Evolutionary conservation across 1,140 invertebrate genomes (phyloP), one percentile per base, ranked within the genome.

Genomic region (Drosophila saltans): DNA sequence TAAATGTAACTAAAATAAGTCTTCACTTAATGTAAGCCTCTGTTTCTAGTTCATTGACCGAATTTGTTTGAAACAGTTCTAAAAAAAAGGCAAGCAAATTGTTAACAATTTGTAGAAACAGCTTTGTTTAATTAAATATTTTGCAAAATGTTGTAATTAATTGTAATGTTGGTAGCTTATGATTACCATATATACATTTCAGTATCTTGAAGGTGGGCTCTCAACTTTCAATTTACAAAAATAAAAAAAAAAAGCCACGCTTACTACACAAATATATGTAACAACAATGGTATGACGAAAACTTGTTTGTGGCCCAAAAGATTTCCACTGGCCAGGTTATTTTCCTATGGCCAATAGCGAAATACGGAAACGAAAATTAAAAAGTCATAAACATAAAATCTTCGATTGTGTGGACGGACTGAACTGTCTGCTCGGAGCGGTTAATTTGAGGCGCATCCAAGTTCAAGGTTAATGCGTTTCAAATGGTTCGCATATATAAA

Each of bases 401-500:
- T 52, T 52, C 45, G 45, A 52, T 52, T 45, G 43, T 1, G 43
- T 16, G 16, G 16, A 16, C 16, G 16, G 16, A 16, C 16, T 16
- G 16, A 16, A 16, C 16, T 16, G 43, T 6, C 43, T 24, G 9
- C 21, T 40, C 52, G 2, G 33, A 40, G 33, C 33, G 57, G 45
- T 8, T 52, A 52, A 52, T 26, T 30, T 16, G 28, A 60, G 33
- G 33, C 61, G 41, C 40, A 33, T 56, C 63, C 70, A 80, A 78
- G 78, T 80, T 80, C 78, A 80, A 80, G 78, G 78, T 26, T 66
- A 69, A 39, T 28, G 40, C 64, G 57, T 59, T 21, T 58, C 45
- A 69, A 69, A 65, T 57, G 30, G 69, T 58, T 68, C 30, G 45
- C 48, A 16, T 56, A 70, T 16, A 70, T 56, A 66, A 41, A 63